Percentiles rank a stretch among this genome's conserved stretches.
These are phyloP conservation scores for Typhlomys cinereus DNA, from an alignment of 2,113 vertebrate genomes.

Conservation along the genomic window DNA sequence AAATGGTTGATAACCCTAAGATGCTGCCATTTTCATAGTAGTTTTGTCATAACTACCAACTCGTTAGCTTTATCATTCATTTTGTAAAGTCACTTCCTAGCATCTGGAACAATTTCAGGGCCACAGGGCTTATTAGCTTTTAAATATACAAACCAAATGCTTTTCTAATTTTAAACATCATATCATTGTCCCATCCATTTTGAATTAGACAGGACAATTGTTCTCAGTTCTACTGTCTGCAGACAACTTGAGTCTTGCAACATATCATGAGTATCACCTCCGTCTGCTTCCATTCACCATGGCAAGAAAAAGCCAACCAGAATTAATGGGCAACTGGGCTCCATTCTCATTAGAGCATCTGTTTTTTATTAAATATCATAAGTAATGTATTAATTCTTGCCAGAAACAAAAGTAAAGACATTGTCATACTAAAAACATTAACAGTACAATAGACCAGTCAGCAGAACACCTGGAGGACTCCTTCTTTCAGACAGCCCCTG, in stretches of 20 bases:
- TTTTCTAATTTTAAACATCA: constrained; percentile 72
- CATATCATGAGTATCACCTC: constrained; percentile 65
- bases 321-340: constrained; percentile 71
- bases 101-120: constrained; percentile 59
- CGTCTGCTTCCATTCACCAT: constrained; percentile 72
- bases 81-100: constrained; percentile 3
- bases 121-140: constrained; percentile 61
- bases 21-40: constrained; percentile 1
- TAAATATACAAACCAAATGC: constrained; percentile 72
- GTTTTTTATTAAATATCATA: constrained; percentile 73
- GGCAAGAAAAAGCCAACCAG: constrained; percentile 69
- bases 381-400: constrained; percentile 76
- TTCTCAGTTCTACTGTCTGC: constrained; percentile 71
- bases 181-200: constrained; percentile 72
- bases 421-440: constrained; percentile 73
- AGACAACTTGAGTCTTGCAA: constrained; percentile 67
- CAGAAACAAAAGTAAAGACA: constrained; percentile 76
- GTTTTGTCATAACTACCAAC: not conserved
- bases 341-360: constrained; percentile 56
- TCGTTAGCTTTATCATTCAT: constrained; percentile 42
- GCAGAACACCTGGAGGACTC: constrained; percentile 69
- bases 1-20: not conserved
- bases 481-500: constrained; percentile 12
- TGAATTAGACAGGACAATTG: constrained; percentile 75
- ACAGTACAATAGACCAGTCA: constrained; percentile 60